Conservation (phyloP, 1,140 invertebrate species). For the Bombyx mori region DNA sequence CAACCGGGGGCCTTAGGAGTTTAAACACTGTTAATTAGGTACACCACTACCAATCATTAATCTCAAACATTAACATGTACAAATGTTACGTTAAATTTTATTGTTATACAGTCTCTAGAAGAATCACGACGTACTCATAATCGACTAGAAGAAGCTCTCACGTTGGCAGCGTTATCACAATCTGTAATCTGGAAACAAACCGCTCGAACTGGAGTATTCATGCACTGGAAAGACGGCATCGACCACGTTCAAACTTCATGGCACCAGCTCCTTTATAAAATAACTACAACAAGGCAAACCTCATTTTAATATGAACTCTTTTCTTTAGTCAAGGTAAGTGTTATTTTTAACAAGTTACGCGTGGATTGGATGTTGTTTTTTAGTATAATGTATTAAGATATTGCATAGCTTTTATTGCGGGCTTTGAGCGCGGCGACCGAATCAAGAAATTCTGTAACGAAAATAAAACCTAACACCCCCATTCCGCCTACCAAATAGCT, state of each 20-base stretch:
- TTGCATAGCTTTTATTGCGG: no score
- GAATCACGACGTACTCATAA: constrained; percentile 34
- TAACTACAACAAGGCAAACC: constrained; percentile 19
- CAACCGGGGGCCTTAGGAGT: no score
- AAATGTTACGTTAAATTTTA: no score
- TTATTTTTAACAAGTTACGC: neutral
- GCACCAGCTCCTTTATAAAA: constrained; percentile 45
- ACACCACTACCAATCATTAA: no score
- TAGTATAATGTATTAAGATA: no score
- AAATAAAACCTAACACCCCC: no score
- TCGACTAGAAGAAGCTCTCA: constrained; percentile 37
- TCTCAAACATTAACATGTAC: no score
- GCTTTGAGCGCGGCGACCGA: no score
- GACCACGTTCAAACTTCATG: constrained; percentile 27
- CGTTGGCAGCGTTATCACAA: constrained; percentile 23
- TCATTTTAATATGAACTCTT: constrained; percentile 2
- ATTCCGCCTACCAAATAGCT: no score
- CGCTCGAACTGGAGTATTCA: constrained; percentile 25
- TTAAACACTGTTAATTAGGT: no score
- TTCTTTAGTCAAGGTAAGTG: neutral
- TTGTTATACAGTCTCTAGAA: constrained; percentile 26
- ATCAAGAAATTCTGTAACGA: no score
- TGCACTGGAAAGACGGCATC: constrained; percentile 26
- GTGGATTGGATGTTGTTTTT: no score
- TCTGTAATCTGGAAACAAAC: constrained; percentile 36